phyloP scores from a whole-genome alignment of 2,797 vertebrate genomes.

The Bovichtus variegatus region DNA sequence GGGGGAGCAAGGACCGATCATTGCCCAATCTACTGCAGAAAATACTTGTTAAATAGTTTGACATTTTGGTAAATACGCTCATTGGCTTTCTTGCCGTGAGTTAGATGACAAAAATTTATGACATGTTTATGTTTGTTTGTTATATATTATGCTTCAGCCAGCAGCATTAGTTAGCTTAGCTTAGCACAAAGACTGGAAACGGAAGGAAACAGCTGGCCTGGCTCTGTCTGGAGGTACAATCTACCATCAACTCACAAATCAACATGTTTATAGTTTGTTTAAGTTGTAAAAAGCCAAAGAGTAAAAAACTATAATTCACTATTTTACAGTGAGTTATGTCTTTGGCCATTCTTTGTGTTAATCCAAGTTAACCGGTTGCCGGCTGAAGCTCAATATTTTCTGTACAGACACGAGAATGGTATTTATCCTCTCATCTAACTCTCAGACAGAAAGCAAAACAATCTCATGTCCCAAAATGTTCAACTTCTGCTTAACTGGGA shows the following conservation, averaged over 20 bases:
- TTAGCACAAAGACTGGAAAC: background rate
- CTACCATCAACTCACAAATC: background rate
- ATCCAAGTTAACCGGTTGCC: background rate
- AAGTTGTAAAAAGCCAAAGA: background rate
- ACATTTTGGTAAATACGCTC: background rate
- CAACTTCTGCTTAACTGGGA: background rate
- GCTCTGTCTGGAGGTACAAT: background rate
- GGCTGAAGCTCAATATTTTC: background rate
- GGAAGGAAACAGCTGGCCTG: background rate
- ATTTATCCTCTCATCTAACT: background rate
- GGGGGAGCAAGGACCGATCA: too few species aligned
- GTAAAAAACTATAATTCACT: too few species aligned
- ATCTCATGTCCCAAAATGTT: background rate
- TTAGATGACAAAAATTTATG: background rate
- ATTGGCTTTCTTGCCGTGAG: background rate
- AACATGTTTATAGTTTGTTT: too few species aligned
- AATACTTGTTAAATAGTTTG: too few species aligned
- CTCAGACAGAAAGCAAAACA: background rate
- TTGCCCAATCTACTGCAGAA: too few species aligned
- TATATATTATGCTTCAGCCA: background rate
- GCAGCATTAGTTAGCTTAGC: background rate
- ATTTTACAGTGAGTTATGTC: too few species aligned
- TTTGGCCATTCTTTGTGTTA: background rate
- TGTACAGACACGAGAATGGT: background rate
- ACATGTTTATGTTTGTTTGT: background rate